Percentiles rank a stretch among this genome's conserved stretches.
These are phyloP conservation scores for Pocota personata DNA, from an alignment of 2,888 invertebrate species.

Conservation along the genomic window DNA sequence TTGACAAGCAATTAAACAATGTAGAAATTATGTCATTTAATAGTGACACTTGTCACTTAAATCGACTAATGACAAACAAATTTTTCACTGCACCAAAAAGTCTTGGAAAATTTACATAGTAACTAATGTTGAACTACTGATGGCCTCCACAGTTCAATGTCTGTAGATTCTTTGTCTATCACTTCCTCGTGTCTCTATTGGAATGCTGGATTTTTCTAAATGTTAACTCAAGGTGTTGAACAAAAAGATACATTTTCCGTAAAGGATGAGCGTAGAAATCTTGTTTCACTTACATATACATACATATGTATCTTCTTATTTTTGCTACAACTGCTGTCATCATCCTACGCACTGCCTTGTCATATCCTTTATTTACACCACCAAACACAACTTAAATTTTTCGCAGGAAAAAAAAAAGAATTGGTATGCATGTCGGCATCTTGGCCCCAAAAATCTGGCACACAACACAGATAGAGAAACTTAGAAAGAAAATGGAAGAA, in stretches of 20 bases:
- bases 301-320: not conserved
- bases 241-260: not conserved
- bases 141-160: not conserved
- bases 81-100: too few species aligned
- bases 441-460: slow-evolving; percentile 29
- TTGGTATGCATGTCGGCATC: not conserved
- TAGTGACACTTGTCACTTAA: too few species aligned
- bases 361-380: not conserved
- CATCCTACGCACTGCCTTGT: not conserved
- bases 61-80: too few species aligned
- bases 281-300: not conserved
- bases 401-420: slow-evolving; percentile 14
- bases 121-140: not conserved
- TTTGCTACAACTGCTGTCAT: slow-evolving; percentile 4
- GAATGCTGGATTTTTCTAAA: slow-evolving; percentile 14
- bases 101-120: not conserved
- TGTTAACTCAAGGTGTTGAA: slow-evolving; percentile 7
- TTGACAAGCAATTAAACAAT: too few species aligned
- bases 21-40: too few species aligned
- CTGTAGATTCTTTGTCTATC: not conserved
- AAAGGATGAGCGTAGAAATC: not conserved
- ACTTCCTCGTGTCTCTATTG: not conserved
- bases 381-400: slow-evolving; percentile 13
- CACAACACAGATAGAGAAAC: slow-evolving; percentile 16
- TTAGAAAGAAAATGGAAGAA: slow-evolving; percentile 5